Evolutionary conservation across 2,113 vertebrate species (phyloP).

Genomic region (Thymallus thymallus): DNA sequence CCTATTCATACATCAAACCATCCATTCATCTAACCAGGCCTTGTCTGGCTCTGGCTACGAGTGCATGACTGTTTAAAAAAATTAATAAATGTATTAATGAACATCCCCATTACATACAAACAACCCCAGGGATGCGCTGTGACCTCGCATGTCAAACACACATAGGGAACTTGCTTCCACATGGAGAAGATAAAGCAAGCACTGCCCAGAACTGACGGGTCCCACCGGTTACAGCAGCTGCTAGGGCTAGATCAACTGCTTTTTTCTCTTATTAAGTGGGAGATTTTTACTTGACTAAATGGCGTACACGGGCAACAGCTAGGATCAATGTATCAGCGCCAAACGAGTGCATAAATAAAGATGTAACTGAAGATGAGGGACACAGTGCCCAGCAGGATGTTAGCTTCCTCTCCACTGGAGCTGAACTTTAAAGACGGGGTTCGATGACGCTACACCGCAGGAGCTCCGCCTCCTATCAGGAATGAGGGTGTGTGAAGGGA

Average conservation of each 20-base stretch:
- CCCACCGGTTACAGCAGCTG: slow-evolving; percentile 44
- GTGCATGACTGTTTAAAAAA: neutral
- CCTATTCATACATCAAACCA: neutral
- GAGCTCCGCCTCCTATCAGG: neutral
- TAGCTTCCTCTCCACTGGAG: neutral
- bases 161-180: slow-evolving; percentile 16
- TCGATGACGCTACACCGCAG: neutral
- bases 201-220: slow-evolving; percentile 29
- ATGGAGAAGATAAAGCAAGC: slow-evolving; percentile 32
- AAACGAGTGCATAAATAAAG: slow-evolving; percentile 19
- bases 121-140: neutral
- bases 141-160: slow-evolving; percentile 9
- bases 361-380: neutral
- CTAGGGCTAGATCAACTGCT: slow-evolving; percentile 37
- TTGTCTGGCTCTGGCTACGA: neutral
- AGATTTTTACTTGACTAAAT: slow-evolving; percentile 58
- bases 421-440: neutral
- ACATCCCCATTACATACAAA: neutral
- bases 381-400: neutral
- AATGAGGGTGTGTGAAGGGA: neutral
- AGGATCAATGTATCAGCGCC: slow-evolving; percentile 29
- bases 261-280: slow-evolving; percentile 33
- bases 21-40: neutral
- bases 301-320: slow-evolving; percentile 52
- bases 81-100: neutral